Base-by-base conservation (phyloP, 2,113 vertebrate species). In the Ophiodon elongatus region DNA sequence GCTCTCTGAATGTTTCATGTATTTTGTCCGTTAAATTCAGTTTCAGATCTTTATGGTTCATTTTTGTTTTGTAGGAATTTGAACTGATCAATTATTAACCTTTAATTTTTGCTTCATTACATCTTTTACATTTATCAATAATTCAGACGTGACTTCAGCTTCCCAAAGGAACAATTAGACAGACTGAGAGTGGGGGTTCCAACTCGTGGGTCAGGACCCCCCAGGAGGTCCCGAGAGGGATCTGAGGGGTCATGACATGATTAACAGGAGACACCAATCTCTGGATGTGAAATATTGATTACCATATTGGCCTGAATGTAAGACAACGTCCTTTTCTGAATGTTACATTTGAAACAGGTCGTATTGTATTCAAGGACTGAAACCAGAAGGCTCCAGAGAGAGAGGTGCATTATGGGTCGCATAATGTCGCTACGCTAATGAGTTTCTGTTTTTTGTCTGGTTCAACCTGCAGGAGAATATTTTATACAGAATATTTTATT, bases 121-220 rank as follows among this genome's bases (percentile, higher is more conserved):
- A 54, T 29, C 13, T 45, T 25, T 74, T 73, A 23, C 56, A 82
- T 79, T 79, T 52, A 92, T 92, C 77, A 91, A 90, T 91, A 85
- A 91, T 91, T 91, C 72, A 91, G 31, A 67, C 11, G 15, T 0
- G 33, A 54, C 37, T 76, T 33, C 1, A 71, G n/a, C 54, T 76
- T 82, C 91, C 88, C 88, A 81, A 54, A 67, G 85, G 91, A 79
- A 64, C 91, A 88, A 91, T 92, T 92, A 91, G 54, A 83, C 27
- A 25, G 54, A 59, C 75, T 60, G 78, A 77, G 6, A 17, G 81
- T 50, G 54, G 43, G 76, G 23, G 25, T 14, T 59, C 57, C 33
- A 74, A 41, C 23, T 33, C 25, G 47, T 21, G 37, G 37, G 37
- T 64, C 17, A 14, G 39, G 39, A 33, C 70, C 47, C 72, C 43